Base-by-base conservation (phyloP, 2,888 invertebrate genomes). In the Meloe dianella region DNA sequence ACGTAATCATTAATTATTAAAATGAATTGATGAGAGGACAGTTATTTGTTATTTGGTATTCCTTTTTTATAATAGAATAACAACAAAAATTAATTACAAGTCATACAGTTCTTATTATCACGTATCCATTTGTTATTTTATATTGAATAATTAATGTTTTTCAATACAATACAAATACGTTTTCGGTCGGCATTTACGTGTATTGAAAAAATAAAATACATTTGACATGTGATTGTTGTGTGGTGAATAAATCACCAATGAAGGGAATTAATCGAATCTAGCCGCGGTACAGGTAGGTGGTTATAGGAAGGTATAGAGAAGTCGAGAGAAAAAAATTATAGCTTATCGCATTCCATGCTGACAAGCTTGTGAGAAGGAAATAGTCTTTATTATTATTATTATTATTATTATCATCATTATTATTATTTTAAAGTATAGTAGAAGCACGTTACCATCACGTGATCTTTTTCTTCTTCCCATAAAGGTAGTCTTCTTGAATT, bases 341-440 rank as follows among this genome's bases (percentile, higher is more conserved):
- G 51, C 51, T 24, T 51, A 51, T 51, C 51, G 51, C 51, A 51
- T 51, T 51, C 51, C 51, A 51, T 51, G 24, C 51, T 51, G 51
- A 51, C 51, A 51, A 51, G 51, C 51, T 51, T 51, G n/a, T n/a
- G 51, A 24, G 51, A 51, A 47, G 7, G 20, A 20, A 51, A 9
- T 9, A 10, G 5, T 17, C 17, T 6, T 8, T 47, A n/a, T n/a
- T n/a, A n/a, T n/a, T 38, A 38, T 38, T 38, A 47, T 2, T 47
- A 47, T 47, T n/a, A 14, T 38, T 47, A 47, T 47, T 47, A 7
- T 47, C 38, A 6, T 7, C 17, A 41, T 30, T 30, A 30, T 30
- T 30, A 30, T 30, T 47, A n/a, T 47, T 20, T 3, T 47, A 47
- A 7, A 47, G 17, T 38, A n/a, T 38, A n/a, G 38, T 38, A 32